Evolutionary conservation across 2,888 invertebrate species (phyloP).

Genomic region (Dryadula phaetusa): DNA sequence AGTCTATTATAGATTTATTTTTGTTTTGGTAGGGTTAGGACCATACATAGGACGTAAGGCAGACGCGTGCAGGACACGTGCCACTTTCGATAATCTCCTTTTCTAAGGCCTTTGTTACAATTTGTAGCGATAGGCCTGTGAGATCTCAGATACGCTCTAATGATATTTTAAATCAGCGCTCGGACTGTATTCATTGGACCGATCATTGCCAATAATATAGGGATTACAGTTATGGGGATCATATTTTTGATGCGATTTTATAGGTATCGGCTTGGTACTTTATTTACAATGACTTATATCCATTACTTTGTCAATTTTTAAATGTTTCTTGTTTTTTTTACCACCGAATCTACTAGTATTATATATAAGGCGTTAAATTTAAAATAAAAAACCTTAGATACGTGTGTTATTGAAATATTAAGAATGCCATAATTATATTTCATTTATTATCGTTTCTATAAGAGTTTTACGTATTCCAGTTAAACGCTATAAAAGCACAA

Average conservation of each 20-base stretch:
- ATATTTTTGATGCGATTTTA: slow-evolving; percentile 13
- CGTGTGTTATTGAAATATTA: too few species aligned
- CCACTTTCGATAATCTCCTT: slow-evolving; percentile 80
- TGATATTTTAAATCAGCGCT: slow-evolving; percentile 82
- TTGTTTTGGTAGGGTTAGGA: slow-evolving; percentile 60
- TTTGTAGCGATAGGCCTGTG: slow-evolving; percentile 76
- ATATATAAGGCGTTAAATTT: too few species aligned
- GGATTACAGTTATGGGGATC: slow-evolving; percentile 29
- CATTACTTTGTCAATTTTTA: neutral
- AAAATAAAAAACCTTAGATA: too few species aligned
- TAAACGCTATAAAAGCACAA: too few species aligned
- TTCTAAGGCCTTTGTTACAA: slow-evolving; percentile 81
- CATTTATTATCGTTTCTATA: too few species aligned
- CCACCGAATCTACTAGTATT: too few species aligned
- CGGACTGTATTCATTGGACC: slow-evolving; percentile 50
- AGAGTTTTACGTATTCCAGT: too few species aligned
- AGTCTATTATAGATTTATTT: slow-evolving; percentile 33
- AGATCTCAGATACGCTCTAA: slow-evolving; percentile 80
- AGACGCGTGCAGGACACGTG: slow-evolving; percentile 79
- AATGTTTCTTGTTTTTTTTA: neutral
- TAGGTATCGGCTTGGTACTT: slow-evolving; percentile 20
- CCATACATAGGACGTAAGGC: slow-evolving; percentile 70
- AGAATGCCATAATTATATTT: too few species aligned
- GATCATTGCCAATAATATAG: slow-evolving; percentile 37
- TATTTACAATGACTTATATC: neutral